These are phyloP conservation scores for Pachyrhynchus sulphureomaculatus DNA, from an alignment of 1,140 invertebrate species.

Conservation along the genomic window DNA sequence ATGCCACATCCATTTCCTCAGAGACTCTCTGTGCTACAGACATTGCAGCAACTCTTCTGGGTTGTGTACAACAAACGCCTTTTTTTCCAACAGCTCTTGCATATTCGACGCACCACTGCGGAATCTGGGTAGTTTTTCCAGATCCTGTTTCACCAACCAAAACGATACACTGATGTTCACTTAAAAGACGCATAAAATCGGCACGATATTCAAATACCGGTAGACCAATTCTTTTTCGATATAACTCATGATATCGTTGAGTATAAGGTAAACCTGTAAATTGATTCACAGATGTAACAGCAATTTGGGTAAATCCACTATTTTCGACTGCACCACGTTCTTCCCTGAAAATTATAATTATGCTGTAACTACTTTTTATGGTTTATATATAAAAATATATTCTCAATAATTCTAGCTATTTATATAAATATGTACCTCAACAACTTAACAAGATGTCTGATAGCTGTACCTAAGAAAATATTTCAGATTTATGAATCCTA, in stretches of 20 bases:
- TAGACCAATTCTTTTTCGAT: constrained; percentile 84
- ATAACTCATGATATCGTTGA: constrained; percentile 78
- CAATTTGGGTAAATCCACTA: constrained; percentile 48
- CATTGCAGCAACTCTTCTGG: constrained; percentile 97
- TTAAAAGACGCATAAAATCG: constrained; percentile 91
- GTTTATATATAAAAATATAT: constrained; percentile 20
- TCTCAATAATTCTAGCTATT: too few species aligned
- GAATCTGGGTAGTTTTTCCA: constrained; percentile 96
- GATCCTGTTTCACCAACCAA: constrained; percentile 96
- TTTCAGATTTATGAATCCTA: too few species aligned
- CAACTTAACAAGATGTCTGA: too few species aligned
- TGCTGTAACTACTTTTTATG: constrained; percentile 39
- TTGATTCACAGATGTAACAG: constrained; percentile 57
- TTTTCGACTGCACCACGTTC: constrained; percentile 39
- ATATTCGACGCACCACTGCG: constrained; percentile 93
- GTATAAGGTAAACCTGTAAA: constrained; percentile 77
- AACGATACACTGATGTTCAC: constrained; percentile 89
- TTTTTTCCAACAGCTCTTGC: constrained; percentile 70
- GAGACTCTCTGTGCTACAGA: constrained; percentile 97
- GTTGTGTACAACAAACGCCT: constrained; percentile 96
- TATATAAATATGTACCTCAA: too few species aligned
- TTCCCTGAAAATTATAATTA: constrained; percentile 40
- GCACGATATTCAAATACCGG: constrained; percentile 98
- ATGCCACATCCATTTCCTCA: constrained; percentile 97
- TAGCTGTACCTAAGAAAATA: too few species aligned